Conservation (phyloP, 2,888 invertebrate species). For the Linyphia triangularis region DNA sequence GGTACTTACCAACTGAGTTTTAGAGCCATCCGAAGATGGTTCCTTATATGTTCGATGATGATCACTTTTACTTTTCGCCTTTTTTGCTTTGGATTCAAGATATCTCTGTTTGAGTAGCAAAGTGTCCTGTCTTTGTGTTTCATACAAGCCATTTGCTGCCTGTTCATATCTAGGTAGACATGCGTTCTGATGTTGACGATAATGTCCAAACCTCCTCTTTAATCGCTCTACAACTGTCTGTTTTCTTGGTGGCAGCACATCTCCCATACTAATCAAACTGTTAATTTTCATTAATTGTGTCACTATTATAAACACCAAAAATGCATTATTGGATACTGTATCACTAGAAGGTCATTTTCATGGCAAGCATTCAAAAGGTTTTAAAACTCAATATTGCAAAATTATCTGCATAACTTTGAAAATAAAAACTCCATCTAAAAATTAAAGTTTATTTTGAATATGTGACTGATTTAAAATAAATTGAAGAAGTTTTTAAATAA, state of each 20-base stretch:
- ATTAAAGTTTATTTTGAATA: neutral
- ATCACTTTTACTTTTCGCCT: slow-evolving; percentile 85
- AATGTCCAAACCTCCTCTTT: slow-evolving; percentile 90
- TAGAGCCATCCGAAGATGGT: slow-evolving; percentile 22
- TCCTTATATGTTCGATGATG: slow-evolving; percentile 65
- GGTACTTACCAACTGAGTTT: slow-evolving; percentile 53
- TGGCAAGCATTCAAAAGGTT: no score
- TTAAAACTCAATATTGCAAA: no score
- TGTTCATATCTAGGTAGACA: slow-evolving; percentile 93
- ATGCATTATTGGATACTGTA: neutral
- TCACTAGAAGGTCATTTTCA: no score
- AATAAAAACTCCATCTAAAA: no score
- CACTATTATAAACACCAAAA: neutral
- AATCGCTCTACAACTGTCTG: slow-evolving; percentile 90
- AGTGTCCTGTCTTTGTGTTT: slow-evolving; percentile 94
- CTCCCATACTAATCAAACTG: slow-evolving; percentile 80
- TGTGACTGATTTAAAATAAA: no score
- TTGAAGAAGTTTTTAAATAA: no score
- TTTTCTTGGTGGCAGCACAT: slow-evolving; percentile 81
- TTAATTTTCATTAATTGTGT: neutral
- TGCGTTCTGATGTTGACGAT: slow-evolving; percentile 90
- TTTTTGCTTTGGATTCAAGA: slow-evolving; percentile 93
- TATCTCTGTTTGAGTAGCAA: slow-evolving; percentile 92
- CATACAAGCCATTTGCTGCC: slow-evolving; percentile 91
- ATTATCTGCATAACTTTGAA: no score